A percentile compares a stretch with the other conserved stretches of the same genome.
Evolutionary conservation across 1,140 invertebrate species (phyloP).

Genomic region (Musca domestica): DNA sequence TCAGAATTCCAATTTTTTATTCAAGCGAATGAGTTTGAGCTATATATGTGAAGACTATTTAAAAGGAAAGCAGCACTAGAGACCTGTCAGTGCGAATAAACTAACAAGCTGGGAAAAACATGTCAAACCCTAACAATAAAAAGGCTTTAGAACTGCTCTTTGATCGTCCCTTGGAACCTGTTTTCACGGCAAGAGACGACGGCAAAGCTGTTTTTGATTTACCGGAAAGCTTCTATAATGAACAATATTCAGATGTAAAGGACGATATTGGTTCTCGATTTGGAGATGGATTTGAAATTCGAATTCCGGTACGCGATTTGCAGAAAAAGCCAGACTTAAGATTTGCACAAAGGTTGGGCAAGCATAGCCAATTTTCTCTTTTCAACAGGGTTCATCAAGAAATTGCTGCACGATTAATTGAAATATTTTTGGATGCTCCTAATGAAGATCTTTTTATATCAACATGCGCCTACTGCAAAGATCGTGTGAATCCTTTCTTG

Average conservation of each 20-base stretch:
- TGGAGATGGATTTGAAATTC: slow-evolving; percentile 53
- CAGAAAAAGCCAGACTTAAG: slow-evolving; percentile 40
- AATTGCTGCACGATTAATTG: slow-evolving; percentile 59
- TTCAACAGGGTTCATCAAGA: slow-evolving; percentile 60
- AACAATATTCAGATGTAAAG: slow-evolving; percentile 41
- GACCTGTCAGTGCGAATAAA: too few relatives aligned
- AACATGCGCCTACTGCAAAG: slow-evolving; percentile 44
- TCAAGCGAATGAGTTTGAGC: too few relatives aligned
- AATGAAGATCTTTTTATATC: slow-evolving; percentile 44
- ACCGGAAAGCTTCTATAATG: slow-evolving; percentile 55
- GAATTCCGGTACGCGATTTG: slow-evolving; percentile 57
- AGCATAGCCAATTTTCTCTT: slow-evolving; percentile 58
- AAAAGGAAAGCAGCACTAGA: too few relatives aligned
- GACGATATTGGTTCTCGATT: slow-evolving; percentile 57
- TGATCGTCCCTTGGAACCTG: slow-evolving; percentile 63
- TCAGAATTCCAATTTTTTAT: too few relatives aligned
- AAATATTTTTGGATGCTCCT: slow-evolving; percentile 54
- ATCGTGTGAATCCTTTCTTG: slow-evolving; percentile 56
- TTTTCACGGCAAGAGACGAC: slow-evolving; percentile 64
- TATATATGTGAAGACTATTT: too few relatives aligned
- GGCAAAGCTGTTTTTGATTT: slow-evolving; percentile 62
- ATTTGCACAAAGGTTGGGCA: slow-evolving; percentile 34
- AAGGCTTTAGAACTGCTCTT: slow-evolving; percentile 59
- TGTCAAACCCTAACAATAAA: slow-evolving; percentile 15
- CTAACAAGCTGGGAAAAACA: not conserved